A percentile compares a stretch with the other conserved stretches of the same genome.
Conservation (phyloP, 2,113 vertebrate species). For the Aegypius monachus region DNA sequence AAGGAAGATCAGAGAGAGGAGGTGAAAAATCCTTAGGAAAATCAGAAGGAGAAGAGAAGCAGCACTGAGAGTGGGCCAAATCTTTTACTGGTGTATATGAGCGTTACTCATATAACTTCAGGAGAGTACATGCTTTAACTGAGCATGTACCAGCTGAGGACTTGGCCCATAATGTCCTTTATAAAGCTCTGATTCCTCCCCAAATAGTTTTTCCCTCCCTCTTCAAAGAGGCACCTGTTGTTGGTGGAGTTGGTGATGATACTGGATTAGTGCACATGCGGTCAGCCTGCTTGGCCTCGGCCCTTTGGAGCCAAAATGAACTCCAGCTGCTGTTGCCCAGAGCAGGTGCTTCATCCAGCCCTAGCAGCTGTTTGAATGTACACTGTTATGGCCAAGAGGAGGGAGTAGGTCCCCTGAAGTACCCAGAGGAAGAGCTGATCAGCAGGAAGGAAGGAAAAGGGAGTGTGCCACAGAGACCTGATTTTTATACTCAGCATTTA, state of each 20-base stretch:
- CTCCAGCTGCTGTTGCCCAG: conserved; percentile 66
- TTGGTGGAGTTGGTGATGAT: conserved; percentile 65
- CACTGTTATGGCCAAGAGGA: not conserved
- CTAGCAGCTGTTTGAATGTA: conserved; percentile 55
- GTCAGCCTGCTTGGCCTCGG: conserved; percentile 55
- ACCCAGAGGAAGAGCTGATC: not conserved
- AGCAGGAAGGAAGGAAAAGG: not conserved
- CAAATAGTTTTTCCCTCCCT: conserved; percentile 54
- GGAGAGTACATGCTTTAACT: conserved; percentile 8
- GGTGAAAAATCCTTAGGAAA: not conserved
- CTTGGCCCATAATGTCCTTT: conserved; percentile 48
- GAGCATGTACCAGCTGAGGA: conserved; percentile 50
- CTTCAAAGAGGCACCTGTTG: conserved; percentile 71
- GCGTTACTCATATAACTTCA: conserved; percentile 22
- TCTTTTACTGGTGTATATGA: not conserved
- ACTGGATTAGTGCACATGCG: conserved; percentile 67
- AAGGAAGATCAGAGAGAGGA: not conserved
- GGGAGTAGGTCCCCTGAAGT: not conserved
- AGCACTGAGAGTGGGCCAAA: not conserved
- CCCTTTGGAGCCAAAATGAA: conserved; percentile 70
- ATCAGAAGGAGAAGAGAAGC: not conserved
- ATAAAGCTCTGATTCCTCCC: conserved; percentile 64
- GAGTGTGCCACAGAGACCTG: not conserved
- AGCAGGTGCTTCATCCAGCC: conserved; percentile 70
- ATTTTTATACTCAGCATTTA: not conserved